Evolutionary conservation across 2,113 vertebrate species (phyloP).

Genomic region (Pachypanchax playfairii): DNA sequence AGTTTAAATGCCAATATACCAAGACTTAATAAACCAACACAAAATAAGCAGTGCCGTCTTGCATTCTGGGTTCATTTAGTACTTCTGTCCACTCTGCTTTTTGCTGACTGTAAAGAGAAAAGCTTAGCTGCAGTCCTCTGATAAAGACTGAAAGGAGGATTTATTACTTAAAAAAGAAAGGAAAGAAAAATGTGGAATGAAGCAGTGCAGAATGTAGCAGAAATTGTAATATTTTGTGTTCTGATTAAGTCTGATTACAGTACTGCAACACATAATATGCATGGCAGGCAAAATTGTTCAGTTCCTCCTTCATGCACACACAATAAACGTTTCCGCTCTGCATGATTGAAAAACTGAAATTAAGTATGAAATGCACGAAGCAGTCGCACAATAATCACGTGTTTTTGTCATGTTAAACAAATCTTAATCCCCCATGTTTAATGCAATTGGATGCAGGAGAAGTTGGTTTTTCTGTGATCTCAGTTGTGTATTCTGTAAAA

Average conservation of each 20-base stretch:
- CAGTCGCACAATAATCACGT: neutral
- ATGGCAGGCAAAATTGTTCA: constrained; percentile 14
- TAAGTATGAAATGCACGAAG: constrained; percentile 24
- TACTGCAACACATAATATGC: constrained; percentile 22
- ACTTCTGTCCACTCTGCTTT: constrained; percentile 53
- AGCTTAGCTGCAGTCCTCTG: constrained; percentile 51
- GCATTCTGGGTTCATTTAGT: constrained; percentile 63
- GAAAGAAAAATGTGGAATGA: constrained; percentile 8
- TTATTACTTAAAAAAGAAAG: constrained; percentile 49
- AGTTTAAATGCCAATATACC: constrained; percentile 66
- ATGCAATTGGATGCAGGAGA: constrained; percentile 17
- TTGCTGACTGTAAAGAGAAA: constrained; percentile 65
- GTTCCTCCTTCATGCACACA: neutral
- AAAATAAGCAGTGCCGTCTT: constrained; percentile 52
- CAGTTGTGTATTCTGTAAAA: neutral
- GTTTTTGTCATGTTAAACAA: constrained; percentile 13
- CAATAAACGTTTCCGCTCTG: constrained; percentile 24
- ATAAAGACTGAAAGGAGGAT: constrained; percentile 58
- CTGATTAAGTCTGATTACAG: constrained; percentile 28
- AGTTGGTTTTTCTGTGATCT: constrained; percentile 25
- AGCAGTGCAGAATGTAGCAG: constrained; percentile 22
- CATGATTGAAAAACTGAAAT: neutral
- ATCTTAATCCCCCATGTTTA: constrained; percentile 9
- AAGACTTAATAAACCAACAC: constrained; percentile 71
- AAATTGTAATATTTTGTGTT: constrained; percentile 31